phyloP scores from a whole-genome alignment of 1,140 invertebrate genomes.

The Bombus breviceps region DNA sequence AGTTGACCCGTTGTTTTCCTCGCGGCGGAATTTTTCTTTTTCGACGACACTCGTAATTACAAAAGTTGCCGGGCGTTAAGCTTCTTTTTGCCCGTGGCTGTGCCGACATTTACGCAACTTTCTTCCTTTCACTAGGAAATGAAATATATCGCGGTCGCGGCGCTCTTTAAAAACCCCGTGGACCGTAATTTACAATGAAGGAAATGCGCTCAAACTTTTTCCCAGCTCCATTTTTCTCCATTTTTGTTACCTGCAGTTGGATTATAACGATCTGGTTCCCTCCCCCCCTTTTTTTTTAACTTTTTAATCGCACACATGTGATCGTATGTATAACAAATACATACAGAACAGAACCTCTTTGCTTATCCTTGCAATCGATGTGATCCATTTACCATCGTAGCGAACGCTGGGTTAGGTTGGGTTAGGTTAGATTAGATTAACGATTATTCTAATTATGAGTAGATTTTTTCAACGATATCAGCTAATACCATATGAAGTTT shows the following conservation, averaged over 20 bases:
- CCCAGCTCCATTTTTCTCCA: not conserved
- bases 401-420: too few relatives aligned
- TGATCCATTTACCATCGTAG: not conserved
- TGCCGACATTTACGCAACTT: slow-evolving; percentile 28
- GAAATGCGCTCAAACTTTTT: slow-evolving; percentile 2
- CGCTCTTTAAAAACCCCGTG: slow-evolving; percentile 16
- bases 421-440: too few relatives aligned
- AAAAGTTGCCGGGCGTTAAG: slow-evolving; percentile 30
- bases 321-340: not conserved
- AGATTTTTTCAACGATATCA: too few relatives aligned
- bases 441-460: too few relatives aligned
- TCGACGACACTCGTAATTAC: slow-evolving; percentile 42
- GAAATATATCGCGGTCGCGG: slow-evolving; percentile 27
- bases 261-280: not conserved
- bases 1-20: slow-evolving; percentile 35
- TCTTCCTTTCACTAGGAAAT: slow-evolving; percentile 42
- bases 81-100: not conserved
- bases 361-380: not conserved
- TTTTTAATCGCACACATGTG: not conserved
- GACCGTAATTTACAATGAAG: slow-evolving; percentile 14
- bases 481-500: too few relatives aligned
- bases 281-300: too few relatives aligned
- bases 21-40: not conserved
- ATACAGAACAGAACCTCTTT: not conserved
- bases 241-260: not conserved